phyloP scores from a whole-genome alignment of 2,113 vertebrate genomes.

The Cinclus cinclus region DNA sequence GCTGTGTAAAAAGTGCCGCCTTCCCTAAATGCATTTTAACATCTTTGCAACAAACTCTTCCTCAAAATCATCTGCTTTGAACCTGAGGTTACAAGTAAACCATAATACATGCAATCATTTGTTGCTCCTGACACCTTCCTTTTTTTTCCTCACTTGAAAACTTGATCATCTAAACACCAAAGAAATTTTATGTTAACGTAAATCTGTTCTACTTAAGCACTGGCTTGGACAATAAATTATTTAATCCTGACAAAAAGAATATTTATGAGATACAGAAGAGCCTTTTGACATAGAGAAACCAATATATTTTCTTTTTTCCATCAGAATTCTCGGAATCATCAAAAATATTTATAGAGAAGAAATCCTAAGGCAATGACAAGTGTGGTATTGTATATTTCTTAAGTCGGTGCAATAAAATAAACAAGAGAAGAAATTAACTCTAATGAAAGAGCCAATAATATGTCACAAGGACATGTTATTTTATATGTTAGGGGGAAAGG shows the following conservation, averaged over 20 bases:
- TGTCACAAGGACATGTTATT: background rate
- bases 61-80: background rate
- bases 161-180: conserved; percentile 38
- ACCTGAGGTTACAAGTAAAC: background rate
- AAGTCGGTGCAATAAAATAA: conserved; percentile 25
- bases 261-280: conserved; percentile 50
- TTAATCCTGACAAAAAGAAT: conserved; percentile 63
- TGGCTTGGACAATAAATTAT: conserved; percentile 44
- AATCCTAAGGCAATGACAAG: conserved; percentile 20
- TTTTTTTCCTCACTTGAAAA: conserved; percentile 41
- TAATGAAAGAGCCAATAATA: conserved; percentile 5
- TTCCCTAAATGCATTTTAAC: background rate
- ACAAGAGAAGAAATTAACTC: conserved; percentile 44
- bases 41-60: background rate
- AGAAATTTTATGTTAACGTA: conserved; percentile 61
- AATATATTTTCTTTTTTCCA: conserved; percentile 18
- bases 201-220: conserved; percentile 63
- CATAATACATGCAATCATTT: background rate
- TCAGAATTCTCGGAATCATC: conserved; percentile 45
- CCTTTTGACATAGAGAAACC: conserved; percentile 48
- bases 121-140: background rate
- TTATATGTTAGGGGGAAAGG: background rate
- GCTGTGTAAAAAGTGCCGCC: background rate
- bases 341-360: conserved; percentile 22
- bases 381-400: background rate